Conservation (phyloP, 1,140 invertebrate genomes). For the Caenorhabditis remanei region DNA sequence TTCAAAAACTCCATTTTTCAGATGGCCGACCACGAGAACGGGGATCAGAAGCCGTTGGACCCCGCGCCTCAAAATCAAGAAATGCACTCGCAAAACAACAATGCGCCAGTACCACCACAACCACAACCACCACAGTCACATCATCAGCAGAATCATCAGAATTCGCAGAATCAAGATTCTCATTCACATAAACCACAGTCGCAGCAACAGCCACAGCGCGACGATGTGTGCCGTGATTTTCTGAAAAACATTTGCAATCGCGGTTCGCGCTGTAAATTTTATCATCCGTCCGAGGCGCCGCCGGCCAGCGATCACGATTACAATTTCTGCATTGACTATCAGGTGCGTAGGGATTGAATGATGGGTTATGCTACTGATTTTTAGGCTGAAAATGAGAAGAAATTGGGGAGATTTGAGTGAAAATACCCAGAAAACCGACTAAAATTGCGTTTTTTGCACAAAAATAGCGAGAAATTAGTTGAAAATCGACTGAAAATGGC, state of each 20-base stretch:
- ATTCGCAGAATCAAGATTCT: too few relatives aligned
- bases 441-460: too few relatives aligned
- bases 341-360: slow-evolving; percentile 65
- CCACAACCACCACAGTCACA: neutral
- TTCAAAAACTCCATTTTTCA: neutral
- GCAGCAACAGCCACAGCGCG: slow-evolving; percentile 53
- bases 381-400: too few relatives aligned
- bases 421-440: too few relatives aligned
- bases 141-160: neutral
- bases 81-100: neutral
- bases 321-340: slow-evolving; percentile 75
- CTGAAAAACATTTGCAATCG: slow-evolving; percentile 84
- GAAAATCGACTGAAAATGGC: too few relatives aligned
- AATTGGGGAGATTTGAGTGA: too few relatives aligned
- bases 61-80: neutral
- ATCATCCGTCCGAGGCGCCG: slow-evolving; percentile 81
- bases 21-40: slow-evolving; percentile 37
- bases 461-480: too few relatives aligned
- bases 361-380: neutral
- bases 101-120: neutral
- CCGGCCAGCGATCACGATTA: slow-evolving; percentile 69
- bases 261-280: slow-evolving; percentile 85
- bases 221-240: slow-evolving; percentile 81
- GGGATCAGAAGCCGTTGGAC: neutral
- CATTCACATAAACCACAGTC: neutral